Evolutionary conservation across 2,113 vertebrate species (phyloP), one percentile per base, ranked within the genome.

Genomic region (Oreochromis spilurus): DNA sequence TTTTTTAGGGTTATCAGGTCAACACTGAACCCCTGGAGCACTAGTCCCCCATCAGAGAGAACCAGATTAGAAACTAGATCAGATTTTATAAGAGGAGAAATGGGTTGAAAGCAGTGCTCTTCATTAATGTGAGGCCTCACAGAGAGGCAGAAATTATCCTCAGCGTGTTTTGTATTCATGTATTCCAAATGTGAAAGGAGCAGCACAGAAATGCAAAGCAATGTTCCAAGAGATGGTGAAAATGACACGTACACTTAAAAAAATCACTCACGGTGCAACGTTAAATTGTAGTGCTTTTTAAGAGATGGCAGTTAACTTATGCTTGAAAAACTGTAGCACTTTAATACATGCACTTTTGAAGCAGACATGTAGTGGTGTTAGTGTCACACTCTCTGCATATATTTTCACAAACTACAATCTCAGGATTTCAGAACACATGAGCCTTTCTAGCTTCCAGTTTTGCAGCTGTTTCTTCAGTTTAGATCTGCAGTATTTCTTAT

Each of bases 21-120:
- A 93, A 79, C 26, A 5, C 58, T 54, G 43, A 87, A 55, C 79
- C 90, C 52, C 84, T 40, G 85, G 89, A 91, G 83, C 86, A 21
- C 67, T 9, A 2, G 29, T 58, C 65, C 87, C 85, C 26, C 52
- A 34, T 92, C 81, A 72, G 89, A 93, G 78, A 81, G 84, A 86
- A 83, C 87, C 83, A 87, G 86, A 94, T 93, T 92, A 94, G 91
- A 91, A 95, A 94, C 81, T 94, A 93, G 93, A 94, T 94, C 92
- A 95, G 67, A 91, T 89, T 60, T 90, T 79, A 48, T 77, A 86
- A 82, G 29, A 45, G 77, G 57, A 87, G 80, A 84, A 86, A 70
- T 13, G 40, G 67, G 34, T 83, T 93, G 29, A 83, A 84, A 89
- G 57, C 87, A 82, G 81, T 57, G 43, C 34, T 38, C 77, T 77